These are phyloP conservation scores for Lingula anatina DNA, from an alignment of 2,888 invertebrate genomes.

Conservation along the genomic window DNA sequence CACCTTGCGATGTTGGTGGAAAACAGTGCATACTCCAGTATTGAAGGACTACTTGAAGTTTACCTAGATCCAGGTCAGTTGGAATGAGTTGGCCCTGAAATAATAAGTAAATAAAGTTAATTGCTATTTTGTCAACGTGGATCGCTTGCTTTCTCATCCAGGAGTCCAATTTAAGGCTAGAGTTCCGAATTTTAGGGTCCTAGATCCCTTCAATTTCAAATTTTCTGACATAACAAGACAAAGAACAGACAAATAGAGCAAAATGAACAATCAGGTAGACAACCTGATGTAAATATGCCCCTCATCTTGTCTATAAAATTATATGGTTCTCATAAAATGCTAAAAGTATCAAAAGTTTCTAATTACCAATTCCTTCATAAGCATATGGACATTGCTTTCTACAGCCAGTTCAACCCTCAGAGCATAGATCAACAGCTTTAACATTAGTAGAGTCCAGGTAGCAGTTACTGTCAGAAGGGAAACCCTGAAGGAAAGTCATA, in stretches of 20 bases:
- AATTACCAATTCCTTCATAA: conserved; percentile 32
- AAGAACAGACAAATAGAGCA: background rate
- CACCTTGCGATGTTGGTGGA: conserved; percentile 29
- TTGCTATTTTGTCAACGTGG: too few species aligned
- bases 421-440: conserved; percentile 25
- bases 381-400: conserved; percentile 21
- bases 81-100: conserved; percentile 32
- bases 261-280: too few species aligned
- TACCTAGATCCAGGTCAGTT: conserved; percentile 20
- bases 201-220: too few species aligned
- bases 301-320: too few species aligned
- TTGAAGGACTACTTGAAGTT: conserved; percentile 20
- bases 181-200: too few species aligned
- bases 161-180: too few species aligned
- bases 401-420: conserved; percentile 30
- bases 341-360: too few species aligned
- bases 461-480: conserved; percentile 32
- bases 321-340: too few species aligned
- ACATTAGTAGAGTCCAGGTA: conserved; percentile 34
- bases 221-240: too few species aligned
- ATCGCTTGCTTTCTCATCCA: too few species aligned
- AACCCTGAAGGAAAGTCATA: conserved; percentile 32
- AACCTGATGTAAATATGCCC: too few species aligned
- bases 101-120: too few species aligned
- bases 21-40: conserved; percentile 41